Evolutionary conservation across 2,888 invertebrate species (phyloP).

Genomic region (Agriotes lineatus): DNA sequence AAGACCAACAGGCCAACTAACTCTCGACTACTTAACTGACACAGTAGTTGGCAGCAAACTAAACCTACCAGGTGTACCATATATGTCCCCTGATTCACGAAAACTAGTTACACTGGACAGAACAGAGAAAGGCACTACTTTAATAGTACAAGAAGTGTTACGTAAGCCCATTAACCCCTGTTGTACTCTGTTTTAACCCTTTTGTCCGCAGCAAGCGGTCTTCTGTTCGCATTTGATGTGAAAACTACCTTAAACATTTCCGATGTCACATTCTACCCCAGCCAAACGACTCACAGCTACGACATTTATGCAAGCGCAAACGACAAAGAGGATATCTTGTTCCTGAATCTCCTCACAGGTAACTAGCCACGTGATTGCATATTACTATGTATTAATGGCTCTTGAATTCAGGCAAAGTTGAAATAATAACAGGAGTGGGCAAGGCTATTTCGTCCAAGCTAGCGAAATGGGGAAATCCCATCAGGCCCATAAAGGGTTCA

Average conservation of each 20-base stretch:
- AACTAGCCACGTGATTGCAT: too few relatives aligned
- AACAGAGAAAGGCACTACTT: slow-evolving; percentile 70
- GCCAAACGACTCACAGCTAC: slow-evolving; percentile 78
- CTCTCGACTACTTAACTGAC: slow-evolving; percentile 80
- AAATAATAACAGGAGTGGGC: slow-evolving; percentile 81
- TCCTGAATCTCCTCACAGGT: slow-evolving; percentile 77
- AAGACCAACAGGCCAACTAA: slow-evolving; percentile 74
- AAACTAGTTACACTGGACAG: slow-evolving; percentile 77
- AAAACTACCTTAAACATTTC: slow-evolving; percentile 81
- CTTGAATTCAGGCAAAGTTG: slow-evolving; percentile 82
- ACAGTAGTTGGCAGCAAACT: slow-evolving; percentile 75
- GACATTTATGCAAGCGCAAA: slow-evolving; percentile 80
- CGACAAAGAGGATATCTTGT: slow-evolving; percentile 79
- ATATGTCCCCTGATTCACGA: slow-evolving; percentile 78
- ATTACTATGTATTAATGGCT: too few relatives aligned
- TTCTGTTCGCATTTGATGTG: slow-evolving; percentile 79
- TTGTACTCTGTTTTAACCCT: neutral
- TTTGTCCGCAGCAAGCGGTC: slow-evolving; percentile 69
- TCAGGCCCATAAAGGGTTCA: slow-evolving; percentile 76
- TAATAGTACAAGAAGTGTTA: slow-evolving; percentile 75
- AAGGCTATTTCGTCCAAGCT: slow-evolving; percentile 70
- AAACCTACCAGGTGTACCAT: slow-evolving; percentile 74
- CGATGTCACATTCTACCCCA: slow-evolving; percentile 79
- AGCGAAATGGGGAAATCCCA: slow-evolving; percentile 75
- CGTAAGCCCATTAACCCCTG: too few relatives aligned